These are phyloP conservation scores for Willowsia nigromaculata DNA, from an alignment of 2,888 invertebrate genomes.

Conservation along the genomic window DNA sequence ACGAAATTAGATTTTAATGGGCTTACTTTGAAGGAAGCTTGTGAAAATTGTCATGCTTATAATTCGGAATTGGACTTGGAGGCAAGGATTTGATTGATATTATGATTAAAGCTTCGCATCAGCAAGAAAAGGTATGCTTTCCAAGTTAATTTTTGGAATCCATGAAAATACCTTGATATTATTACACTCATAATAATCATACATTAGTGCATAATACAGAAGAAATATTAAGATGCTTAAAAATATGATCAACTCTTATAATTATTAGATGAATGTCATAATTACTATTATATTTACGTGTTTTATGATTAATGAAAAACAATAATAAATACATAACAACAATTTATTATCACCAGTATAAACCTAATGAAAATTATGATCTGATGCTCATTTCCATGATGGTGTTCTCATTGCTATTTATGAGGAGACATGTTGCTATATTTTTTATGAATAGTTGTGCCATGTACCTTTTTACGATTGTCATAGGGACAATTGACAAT, in stretches of 20 bases:
- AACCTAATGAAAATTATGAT: no score
- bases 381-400: neutral
- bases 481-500: no score
- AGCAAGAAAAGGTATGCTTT: neutral
- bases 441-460: neutral
- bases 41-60: no score
- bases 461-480: no score
- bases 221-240: neutral
- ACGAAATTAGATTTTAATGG: neutral
- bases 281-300: constrained; percentile 19
- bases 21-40: neutral
- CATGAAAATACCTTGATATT: neutral
- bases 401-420: neutral
- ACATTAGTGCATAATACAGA: neutral
- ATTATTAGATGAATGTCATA: neutral
- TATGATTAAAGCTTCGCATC: neutral
- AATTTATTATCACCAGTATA: neutral
- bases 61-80: neutral
- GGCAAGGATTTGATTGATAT: neutral
- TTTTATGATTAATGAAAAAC: constrained; percentile 63
- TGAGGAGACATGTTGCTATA: neutral
- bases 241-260: neutral
- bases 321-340: constrained; percentile 52
- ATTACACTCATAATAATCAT: neutral
- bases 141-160: neutral